Percentiles rank a stretch among this genome's conserved stretches.
Evolutionary conservation across 2,888 invertebrate genomes (phyloP).

Genomic region (Aphodius granarius): DNA sequence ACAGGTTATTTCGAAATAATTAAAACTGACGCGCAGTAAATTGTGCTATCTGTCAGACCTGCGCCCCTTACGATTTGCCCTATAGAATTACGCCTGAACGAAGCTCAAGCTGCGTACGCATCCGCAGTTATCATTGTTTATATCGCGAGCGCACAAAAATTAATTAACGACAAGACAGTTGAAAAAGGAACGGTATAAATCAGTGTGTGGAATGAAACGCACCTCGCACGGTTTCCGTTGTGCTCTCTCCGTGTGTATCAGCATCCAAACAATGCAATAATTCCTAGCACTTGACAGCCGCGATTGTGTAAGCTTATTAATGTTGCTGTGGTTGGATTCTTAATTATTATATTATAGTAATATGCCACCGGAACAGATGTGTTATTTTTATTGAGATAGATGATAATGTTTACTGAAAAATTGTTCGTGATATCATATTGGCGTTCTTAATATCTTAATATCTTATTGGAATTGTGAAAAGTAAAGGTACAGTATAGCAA

Average conservation of each 20-base stretch:
- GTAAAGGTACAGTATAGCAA: no score
- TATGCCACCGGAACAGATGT: background rate
- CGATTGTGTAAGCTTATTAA: background rate
- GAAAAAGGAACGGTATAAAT: background rate
- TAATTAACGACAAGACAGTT: conserved; percentile 2
- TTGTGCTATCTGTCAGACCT: background rate
- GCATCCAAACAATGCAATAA: background rate
- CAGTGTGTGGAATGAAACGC: background rate
- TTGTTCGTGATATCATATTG: background rate
- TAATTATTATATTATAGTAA: background rate
- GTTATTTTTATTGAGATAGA: background rate
- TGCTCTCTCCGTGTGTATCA: background rate
- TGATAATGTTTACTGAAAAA: background rate
- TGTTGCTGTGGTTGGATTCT: background rate
- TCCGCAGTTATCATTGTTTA: conserved; percentile 10
- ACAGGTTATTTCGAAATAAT: conserved; percentile 28
- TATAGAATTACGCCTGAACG: background rate
- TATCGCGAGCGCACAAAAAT: conserved; percentile 7
- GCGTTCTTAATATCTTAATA: background rate
- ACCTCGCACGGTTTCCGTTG: background rate
- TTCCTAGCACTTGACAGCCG: background rate
- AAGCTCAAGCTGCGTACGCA: background rate
- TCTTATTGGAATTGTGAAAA: no score
- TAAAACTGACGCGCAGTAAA: conserved; percentile 21
- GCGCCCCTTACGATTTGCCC: background rate